Percentiles rank a stretch among this genome's conserved stretches.
Conservation (phyloP, 2,888 invertebrate species). For the Volucella inflata region DNA sequence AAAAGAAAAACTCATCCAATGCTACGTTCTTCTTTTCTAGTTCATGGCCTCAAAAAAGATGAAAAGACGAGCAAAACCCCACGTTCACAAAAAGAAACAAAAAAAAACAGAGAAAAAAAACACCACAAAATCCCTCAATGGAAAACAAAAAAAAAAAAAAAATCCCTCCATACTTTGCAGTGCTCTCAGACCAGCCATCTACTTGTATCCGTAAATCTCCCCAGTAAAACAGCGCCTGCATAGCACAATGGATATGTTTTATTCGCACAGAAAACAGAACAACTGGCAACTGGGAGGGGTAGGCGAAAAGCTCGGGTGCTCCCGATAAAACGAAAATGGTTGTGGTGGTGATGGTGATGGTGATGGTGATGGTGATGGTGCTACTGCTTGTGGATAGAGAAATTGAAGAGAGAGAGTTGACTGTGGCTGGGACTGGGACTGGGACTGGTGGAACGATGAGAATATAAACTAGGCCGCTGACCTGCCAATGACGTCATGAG, state of each 20-base stretch:
- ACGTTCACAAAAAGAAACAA: slow-evolving; percentile 6
- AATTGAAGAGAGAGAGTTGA: background rate
- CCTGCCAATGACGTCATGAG: slow-evolving; percentile 83
- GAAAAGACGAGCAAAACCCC: slow-evolving; percentile 26
- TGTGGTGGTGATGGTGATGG: background rate
- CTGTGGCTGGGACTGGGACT: slow-evolving; percentile 9
- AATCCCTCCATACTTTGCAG: slow-evolving; percentile 33
- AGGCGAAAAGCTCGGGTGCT: slow-evolving; percentile 10
- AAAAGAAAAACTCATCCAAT: slow-evolving; percentile 47
- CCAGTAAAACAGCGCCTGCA: slow-evolving; percentile 33
- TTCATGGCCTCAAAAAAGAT: slow-evolving; percentile 61
- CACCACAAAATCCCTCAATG: slow-evolving; percentile 58
- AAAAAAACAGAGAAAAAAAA: slow-evolving; percentile 15
- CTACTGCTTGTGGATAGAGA: too few species aligned
- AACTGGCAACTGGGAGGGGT: slow-evolving; percentile 12
- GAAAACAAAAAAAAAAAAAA: slow-evolving; percentile 36
- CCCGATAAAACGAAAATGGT: background rate
- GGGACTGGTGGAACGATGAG: slow-evolving; percentile 43
- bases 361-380: background rate
- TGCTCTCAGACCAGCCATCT: slow-evolving; percentile 50
- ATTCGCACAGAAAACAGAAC: too few species aligned
- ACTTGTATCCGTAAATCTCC: background rate
- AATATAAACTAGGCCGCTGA: slow-evolving; percentile 83
- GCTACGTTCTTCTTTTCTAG: slow-evolving; percentile 63
- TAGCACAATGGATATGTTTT: slow-evolving; percentile 38